phyloP scores from a whole-genome alignment of 2,888 invertebrate species.

The Diplolepis rosae region DNA sequence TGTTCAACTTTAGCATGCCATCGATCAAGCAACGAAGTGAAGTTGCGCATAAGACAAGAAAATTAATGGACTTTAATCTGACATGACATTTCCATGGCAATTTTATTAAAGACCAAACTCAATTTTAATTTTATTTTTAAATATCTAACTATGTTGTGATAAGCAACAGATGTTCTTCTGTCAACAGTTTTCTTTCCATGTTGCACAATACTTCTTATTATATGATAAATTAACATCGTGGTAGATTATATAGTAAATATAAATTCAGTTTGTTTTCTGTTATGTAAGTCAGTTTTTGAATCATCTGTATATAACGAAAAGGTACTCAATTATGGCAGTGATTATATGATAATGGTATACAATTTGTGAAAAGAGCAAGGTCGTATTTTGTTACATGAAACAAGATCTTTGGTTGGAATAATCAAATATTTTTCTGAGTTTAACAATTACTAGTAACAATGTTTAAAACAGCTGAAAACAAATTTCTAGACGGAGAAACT shows the following conservation, averaged over 20 bases:
- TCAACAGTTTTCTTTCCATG: no score
- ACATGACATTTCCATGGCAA: conserved; percentile 43
- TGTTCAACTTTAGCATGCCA: conserved; percentile 33
- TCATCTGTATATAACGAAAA: not conserved
- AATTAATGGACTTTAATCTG: conserved; percentile 47
- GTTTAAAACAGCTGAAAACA: not conserved
- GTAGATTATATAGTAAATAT: not conserved
- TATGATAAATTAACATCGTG: not conserved
- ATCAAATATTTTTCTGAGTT: no score
- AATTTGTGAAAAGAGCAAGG: conserved; percentile 4
- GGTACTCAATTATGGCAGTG: conserved; percentile 7
- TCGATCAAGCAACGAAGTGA: conserved; percentile 27
- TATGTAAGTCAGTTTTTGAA: conserved; percentile 9
- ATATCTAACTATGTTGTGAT: not conserved
- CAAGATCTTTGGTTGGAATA: not conserved
- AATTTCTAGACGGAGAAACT: no score
- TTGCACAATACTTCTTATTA: no score
- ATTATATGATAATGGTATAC: not conserved
- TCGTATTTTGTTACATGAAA: not conserved
- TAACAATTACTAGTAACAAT: not conserved
- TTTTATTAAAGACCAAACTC: conserved; percentile 49
- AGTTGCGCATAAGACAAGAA: conserved; percentile 31
- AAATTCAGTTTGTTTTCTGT: conserved; percentile 1
- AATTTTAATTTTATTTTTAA: conserved; percentile 45
- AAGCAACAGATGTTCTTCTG: not conserved